These are phyloP conservation scores for Heliconius ethilla DNA, from an alignment of 2,888 invertebrate genomes.

Conservation along the genomic window DNA sequence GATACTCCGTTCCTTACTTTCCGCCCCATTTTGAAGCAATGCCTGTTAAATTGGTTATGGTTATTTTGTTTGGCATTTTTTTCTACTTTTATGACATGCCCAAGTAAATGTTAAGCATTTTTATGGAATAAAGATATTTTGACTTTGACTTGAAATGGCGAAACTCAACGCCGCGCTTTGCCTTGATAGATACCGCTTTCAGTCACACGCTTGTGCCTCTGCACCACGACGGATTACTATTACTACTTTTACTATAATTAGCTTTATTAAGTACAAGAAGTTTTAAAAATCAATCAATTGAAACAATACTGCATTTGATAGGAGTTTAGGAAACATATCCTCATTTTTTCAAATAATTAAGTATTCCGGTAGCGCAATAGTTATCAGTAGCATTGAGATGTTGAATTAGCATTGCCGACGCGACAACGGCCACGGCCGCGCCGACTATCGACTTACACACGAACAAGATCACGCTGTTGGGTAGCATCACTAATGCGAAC, in stretches of 20 bases:
- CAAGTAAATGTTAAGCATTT: no score
- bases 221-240: no score
- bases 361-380: constrained; percentile 48
- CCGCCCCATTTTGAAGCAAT: no score
- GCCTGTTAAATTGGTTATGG: no score
- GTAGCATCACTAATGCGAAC: constrained; percentile 47
- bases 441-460: constrained; percentile 44
- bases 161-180: no score
- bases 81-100: no score
- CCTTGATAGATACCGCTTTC: no score
- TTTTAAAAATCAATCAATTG: neutral
- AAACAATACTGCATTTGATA: neutral
- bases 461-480: constrained; percentile 45
- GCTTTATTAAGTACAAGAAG: neutral
- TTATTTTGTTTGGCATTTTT: no score
- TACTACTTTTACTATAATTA: neutral
- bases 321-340: constrained; percentile 42
- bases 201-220: no score
- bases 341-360: constrained; percentile 44
- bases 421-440: constrained; percentile 61
- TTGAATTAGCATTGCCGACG: constrained; percentile 68
- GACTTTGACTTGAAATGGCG: no score
- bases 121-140: no score
- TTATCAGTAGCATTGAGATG: constrained; percentile 55
- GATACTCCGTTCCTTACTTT: no score